Conservation (phyloP, 2,113 vertebrate species). For the Hippocampus zosterae region DNA sequence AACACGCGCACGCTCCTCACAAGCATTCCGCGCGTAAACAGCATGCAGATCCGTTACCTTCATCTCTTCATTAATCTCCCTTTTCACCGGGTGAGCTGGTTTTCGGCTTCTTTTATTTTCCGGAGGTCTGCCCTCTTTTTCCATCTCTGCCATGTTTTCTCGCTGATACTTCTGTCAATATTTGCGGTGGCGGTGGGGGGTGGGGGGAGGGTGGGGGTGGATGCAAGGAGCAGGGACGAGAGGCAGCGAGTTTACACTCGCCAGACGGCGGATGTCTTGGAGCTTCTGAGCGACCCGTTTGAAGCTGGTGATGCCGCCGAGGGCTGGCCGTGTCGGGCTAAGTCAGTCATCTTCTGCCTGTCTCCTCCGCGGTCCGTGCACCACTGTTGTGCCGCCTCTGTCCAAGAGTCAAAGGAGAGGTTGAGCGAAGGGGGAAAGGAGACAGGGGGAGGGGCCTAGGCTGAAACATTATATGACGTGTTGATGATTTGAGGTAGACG, state of each 20-base stretch:
- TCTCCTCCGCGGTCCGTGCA: constrained; percentile 71
- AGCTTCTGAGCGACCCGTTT: constrained; percentile 64
- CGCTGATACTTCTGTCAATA: constrained; percentile 74
- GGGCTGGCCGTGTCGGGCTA: constrained; percentile 74
- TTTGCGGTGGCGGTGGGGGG: constrained; percentile 58
- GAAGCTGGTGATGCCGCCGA: constrained; percentile 73
- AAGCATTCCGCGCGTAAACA: constrained; percentile 62
- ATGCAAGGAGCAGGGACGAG: constrained; percentile 34
- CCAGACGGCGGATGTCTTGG: constrained; percentile 70
- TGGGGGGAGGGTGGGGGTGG: constrained; percentile 17
- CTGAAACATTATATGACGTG: constrained; percentile 79
- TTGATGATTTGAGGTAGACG: constrained; percentile 68
- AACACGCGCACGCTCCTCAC: constrained; percentile 66
- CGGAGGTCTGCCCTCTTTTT: constrained; percentile 98
- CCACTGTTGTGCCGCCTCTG: constrained; percentile 74
- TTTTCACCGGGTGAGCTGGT: constrained; percentile 93
- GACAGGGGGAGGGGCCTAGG: constrained; percentile 77
- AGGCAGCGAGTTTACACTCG: constrained; percentile 73
- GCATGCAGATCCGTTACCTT: constrained; percentile 80
- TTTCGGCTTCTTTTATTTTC: constrained; percentile 98
- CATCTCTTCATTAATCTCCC: constrained; percentile 99
- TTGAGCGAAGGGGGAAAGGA: constrained; percentile 73
- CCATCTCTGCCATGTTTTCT: constrained; percentile 97
- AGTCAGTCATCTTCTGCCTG: constrained; percentile 90
- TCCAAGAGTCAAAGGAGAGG: constrained; percentile 73